Evolutionary conservation across 2,113 vertebrate genomes (phyloP).

Genomic region (Varanus salvator): DNA sequence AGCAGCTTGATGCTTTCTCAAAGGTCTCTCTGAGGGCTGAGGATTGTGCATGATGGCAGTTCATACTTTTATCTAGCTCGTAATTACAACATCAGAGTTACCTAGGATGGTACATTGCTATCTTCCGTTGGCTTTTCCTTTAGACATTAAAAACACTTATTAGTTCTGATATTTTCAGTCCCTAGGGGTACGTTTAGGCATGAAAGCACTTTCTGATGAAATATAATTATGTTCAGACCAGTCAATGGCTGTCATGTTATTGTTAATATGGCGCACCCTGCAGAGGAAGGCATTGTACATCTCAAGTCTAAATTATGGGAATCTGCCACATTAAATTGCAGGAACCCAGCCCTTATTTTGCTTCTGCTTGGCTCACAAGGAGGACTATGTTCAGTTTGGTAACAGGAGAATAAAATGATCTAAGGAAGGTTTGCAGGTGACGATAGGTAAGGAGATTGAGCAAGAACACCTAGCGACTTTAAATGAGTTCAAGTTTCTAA

Average conservation of each 20-base stretch:
- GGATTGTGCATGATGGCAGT: not conserved
- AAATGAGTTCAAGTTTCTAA: too few relatives aligned
- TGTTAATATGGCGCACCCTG: not conserved
- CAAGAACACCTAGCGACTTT: too few relatives aligned
- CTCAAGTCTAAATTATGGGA: not conserved
- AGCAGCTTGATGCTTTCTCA: not conserved
- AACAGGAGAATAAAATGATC: too few relatives aligned
- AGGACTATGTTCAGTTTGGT: too few relatives aligned
- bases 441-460: too few relatives aligned
- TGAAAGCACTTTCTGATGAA: not conserved
- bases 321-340: not conserved
- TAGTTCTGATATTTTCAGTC: not conserved
- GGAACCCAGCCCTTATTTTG: too few relatives aligned
- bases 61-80: not conserved
- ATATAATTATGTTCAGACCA: not conserved
- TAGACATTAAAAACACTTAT: not conserved
- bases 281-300: not conserved
- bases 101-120: not conserved
- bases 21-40: not conserved
- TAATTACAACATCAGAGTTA: not conserved
- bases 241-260: not conserved
- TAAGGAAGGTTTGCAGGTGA: too few relatives aligned
- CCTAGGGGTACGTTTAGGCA: not conserved
- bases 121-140: not conserved
- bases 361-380: too few relatives aligned